phyloP scores from a whole-genome alignment of 2,797 vertebrate genomes.

The Geotrypetes seraphini region DNA sequence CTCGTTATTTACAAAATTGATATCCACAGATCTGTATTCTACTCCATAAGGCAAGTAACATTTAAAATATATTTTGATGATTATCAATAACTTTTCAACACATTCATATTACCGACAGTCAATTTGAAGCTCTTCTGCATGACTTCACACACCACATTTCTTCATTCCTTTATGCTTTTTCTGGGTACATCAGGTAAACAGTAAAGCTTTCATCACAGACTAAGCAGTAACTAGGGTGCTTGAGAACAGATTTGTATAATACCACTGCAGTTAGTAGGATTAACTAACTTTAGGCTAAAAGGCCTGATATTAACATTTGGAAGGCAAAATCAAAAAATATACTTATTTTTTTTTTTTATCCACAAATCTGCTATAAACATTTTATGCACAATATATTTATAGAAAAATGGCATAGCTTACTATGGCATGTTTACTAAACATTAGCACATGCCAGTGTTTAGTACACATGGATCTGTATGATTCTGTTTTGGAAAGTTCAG shows the following conservation, averaged over 20 bases:
- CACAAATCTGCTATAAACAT: conserved; percentile 40
- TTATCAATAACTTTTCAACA: conserved; percentile 41
- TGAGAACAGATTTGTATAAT: conserved; percentile 22
- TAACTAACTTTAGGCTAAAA: conserved; percentile 33
- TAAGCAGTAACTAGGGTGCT: conserved; percentile 27
- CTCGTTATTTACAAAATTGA: conserved; percentile 57
- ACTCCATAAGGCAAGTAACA: conserved; percentile 53
- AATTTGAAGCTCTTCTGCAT: conserved; percentile 27
- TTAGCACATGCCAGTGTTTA: no score
- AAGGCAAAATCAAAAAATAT: conserved; percentile 43
- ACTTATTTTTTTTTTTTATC: conserved; percentile 39
- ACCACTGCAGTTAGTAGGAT: no score
- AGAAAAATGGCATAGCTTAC: conserved; percentile 9
- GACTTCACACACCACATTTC: conserved; percentile 20
- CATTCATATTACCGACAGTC: conserved; percentile 33
- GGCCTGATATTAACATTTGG: conserved; percentile 27
- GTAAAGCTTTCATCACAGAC: conserved; percentile 36
- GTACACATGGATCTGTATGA: no score
- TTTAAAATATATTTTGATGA: conserved; percentile 44
- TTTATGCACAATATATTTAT: conserved; percentile 32
- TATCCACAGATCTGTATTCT: conserved; percentile 35
- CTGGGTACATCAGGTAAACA: conserved; percentile 33
- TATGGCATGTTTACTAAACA: no score
- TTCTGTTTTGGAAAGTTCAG: conserved; percentile 4
- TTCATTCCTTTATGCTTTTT: conserved; percentile 10